Conservation (phyloP, 2,797 vertebrate genomes). For the Enteromius anoplus region DNA sequence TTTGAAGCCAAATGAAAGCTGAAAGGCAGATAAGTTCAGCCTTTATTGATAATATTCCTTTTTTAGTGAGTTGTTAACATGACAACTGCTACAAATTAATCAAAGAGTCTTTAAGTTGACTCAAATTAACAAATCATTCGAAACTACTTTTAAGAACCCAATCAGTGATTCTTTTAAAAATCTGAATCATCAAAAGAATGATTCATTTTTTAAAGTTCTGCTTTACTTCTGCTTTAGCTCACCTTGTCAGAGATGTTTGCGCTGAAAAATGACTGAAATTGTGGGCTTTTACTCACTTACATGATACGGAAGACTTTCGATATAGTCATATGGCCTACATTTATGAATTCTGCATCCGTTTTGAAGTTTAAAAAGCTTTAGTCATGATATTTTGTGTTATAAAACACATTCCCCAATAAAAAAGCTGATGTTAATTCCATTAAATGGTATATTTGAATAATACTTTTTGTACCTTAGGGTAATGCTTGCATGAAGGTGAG, state of each 20-base stretch:
- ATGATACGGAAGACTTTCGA: neutral
- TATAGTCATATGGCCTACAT: neutral
- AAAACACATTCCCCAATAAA: neutral
- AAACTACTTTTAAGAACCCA: neutral
- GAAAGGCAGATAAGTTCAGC: neutral
- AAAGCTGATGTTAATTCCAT: neutral
- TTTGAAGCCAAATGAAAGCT: neutral
- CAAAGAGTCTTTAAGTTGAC: neutral
- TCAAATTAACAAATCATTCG: neutral
- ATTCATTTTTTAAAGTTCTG: neutral
- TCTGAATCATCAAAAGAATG: neutral
- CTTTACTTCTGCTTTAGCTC: neutral
- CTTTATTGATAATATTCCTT: neutral
- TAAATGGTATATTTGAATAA: neutral
- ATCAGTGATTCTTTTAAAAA: neutral
- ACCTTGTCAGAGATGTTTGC: neutral
- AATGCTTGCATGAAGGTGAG: neutral
- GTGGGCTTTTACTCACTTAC: neutral
- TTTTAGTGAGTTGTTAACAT: neutral
- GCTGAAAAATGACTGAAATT: neutral
- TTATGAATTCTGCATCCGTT: constrained; percentile 10
- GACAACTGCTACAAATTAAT: neutral
- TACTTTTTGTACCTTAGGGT: neutral
- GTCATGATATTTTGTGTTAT: neutral
- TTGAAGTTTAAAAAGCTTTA: neutral